phyloP scores from a whole-genome alignment of 2,113 vertebrate genomes.

The Gobiocypris rarus region DNA sequence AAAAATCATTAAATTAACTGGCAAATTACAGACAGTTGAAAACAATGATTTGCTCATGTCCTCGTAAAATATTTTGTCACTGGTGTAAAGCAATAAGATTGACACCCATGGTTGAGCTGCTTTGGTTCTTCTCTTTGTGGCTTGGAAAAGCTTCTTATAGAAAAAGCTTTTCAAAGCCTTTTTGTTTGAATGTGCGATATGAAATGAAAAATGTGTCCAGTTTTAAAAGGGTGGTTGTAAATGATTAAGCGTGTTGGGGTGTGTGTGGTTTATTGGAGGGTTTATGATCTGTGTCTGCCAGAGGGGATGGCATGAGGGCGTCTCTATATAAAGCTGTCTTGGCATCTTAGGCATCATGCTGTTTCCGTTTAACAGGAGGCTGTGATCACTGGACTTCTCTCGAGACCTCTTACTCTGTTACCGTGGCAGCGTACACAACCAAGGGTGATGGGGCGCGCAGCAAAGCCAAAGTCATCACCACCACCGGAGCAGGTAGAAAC shows the following conservation, averaged over 20 bases:
- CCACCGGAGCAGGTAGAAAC: slow-evolving; percentile 87
- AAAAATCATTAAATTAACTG: background rate
- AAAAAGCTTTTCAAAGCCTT: slow-evolving; percentile 21
- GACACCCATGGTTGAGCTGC: slow-evolving; percentile 30
- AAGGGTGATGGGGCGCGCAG: slow-evolving; percentile 96
- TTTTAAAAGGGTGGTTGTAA: slow-evolving; percentile 36
- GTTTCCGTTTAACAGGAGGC: slow-evolving; percentile 82
- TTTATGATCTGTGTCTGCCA: slow-evolving; percentile 3
- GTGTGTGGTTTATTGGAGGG: slow-evolving; percentile 35
- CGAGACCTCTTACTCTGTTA: slow-evolving; percentile 94
- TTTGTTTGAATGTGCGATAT: background rate
- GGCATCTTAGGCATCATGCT: slow-evolving; percentile 26
- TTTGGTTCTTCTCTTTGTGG: slow-evolving; percentile 39
- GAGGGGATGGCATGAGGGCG: slow-evolving; percentile 11
- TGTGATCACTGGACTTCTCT: slow-evolving; percentile 86
- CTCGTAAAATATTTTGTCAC: background rate
- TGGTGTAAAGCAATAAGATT: slow-evolving; percentile 23
- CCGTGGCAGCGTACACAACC: slow-evolving; percentile 95
- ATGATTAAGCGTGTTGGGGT: slow-evolving; percentile 7
- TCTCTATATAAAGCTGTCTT: background rate
- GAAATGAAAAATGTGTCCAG: background rate
- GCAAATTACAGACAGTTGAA: background rate
- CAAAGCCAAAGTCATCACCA: slow-evolving; percentile 93
- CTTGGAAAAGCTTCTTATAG: slow-evolving; percentile 30
- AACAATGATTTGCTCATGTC: background rate